A percentile compares a stretch with the other conserved stretches of the same genome.
Conservation (phyloP, 2,888 invertebrate species). For the Leptarthrus brevirostris region DNA sequence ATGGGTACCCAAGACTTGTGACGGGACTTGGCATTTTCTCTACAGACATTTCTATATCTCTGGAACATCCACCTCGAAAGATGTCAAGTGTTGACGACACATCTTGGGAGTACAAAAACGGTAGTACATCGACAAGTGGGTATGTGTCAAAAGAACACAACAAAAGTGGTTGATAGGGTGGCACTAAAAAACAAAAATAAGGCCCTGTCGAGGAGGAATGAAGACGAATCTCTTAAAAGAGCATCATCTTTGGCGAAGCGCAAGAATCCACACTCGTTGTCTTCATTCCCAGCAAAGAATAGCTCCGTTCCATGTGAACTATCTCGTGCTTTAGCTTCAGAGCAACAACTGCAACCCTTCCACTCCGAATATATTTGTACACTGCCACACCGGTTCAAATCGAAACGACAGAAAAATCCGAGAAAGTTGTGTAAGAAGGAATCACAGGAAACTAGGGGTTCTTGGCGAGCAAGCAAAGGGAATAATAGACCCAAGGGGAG, state of each 20-base stretch:
- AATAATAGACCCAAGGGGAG: constrained; percentile 20
- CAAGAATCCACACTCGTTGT: background rate
- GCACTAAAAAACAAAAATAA: background rate
- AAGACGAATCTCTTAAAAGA: constrained; percentile 23
- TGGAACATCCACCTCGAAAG: constrained; percentile 1
- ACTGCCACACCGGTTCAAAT: constrained; percentile 26
- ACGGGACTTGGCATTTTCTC: background rate
- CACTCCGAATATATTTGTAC: background rate
- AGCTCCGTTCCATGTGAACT: background rate
- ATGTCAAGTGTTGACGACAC: constrained; percentile 34
- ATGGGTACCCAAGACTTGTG: background rate
- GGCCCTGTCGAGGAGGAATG: background rate
- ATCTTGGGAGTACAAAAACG: constrained; percentile 11
- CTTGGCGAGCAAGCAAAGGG: constrained; percentile 2
- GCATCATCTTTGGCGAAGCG: constrained; percentile 35
- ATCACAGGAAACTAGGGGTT: background rate
- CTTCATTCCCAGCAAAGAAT: background rate
- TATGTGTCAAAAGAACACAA: constrained; percentile 40
- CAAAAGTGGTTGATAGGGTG: background rate
- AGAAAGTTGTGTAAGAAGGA: constrained; percentile 25
- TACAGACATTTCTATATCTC: constrained; percentile 38
- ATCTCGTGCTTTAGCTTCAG: background rate
- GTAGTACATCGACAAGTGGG: constrained; percentile 25
- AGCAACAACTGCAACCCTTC: constrained; percentile 29
- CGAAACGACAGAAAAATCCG: constrained; percentile 39